Base-by-base conservation (phyloP, 2,113 vertebrate species). In the Takifugu bimaculatus region DNA sequence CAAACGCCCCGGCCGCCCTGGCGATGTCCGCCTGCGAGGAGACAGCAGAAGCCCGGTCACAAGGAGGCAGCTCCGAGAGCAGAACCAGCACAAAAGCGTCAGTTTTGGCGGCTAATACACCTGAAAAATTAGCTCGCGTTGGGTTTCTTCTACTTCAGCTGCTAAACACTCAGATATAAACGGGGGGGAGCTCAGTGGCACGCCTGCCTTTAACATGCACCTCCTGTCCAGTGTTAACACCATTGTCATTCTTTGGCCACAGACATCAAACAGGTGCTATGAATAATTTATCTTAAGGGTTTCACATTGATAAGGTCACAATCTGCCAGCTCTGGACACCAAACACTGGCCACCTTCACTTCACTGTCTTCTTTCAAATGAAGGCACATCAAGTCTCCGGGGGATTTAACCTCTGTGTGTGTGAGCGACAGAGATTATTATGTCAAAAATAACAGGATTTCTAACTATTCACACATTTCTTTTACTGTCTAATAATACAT, bases 251-350 rank as follows among this genome's bases (percentile, higher is more conserved):
- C 85, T 85, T 84, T 83, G 83, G 84, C 81, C 57, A 26, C 68
- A 86, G 78, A 87, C 85, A 79, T 89, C 84, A 85, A 87, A 87
- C 85, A 87, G 85, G 81, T 87, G 84, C 75, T 78, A 80, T 88
- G 87, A 86, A 88, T 89, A 88, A 89, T 89, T 88, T 83, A 88
- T 84, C 67, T 81, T 79, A 76, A 75, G 82, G 85, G 75, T 88
- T 87, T 85, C 77, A 85, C 81, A 85, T 85, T 89, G 84, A 89
- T 88, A 88, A 87, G 87, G 87, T 89, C 87, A 88, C 87, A 89
- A 88, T 89, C 85, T 88, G 87, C 79, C 84, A 78, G 78, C 79
- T 79, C 80, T 85, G 84, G 82, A 80, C 82, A 69, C 82, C 74
- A 81, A 82, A 75, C 72, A 63, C 73, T 66, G 72, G 68, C 76